These are phyloP conservation scores for Aplysina aerophoba DNA, from an alignment of 37 sponge, comb jelly and placozoan genomes.

Conservation along the genomic window DNA sequence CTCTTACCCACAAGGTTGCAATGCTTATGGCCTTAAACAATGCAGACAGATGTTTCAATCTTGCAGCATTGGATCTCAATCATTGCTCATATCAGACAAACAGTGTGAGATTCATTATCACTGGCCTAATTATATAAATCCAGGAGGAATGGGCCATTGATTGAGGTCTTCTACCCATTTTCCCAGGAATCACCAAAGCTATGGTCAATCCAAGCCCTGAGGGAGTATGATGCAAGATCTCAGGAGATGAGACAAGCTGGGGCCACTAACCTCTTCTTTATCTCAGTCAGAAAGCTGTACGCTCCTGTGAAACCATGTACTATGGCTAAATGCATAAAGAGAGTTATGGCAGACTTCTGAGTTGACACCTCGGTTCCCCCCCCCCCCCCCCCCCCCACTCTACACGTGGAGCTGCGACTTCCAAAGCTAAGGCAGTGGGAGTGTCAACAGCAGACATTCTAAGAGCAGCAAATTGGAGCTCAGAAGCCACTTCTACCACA, in stretches of 20 bases:
- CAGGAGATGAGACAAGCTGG: neutral
- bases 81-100: neutral
- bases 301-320: conserved; percentile 26
- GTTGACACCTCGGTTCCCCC: conserved; percentile 34
- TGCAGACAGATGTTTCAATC: conserved; percentile 27
- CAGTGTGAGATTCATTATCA: conserved; percentile 20
- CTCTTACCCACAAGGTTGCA: neutral
- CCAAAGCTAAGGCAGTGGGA: conserved; percentile 19
- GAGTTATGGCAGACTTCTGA: conserved; percentile 12
- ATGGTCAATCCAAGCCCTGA: neutral
- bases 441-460: conserved; percentile 47
- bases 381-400: conserved; percentile 36
- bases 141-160: conserved; percentile 13
- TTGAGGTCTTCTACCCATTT: neutral
- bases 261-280: neutral
- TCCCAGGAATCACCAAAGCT: neutral
- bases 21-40: conserved; percentile 39
- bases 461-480: conserved; percentile 44
- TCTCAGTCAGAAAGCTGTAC: conserved; percentile 16
- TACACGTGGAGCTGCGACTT: conserved; percentile 22
- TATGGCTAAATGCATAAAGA: conserved; percentile 36
- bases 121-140: conserved; percentile 39
- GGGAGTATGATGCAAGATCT: conserved; percentile 28
- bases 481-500: conserved; percentile 36
- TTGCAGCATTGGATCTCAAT: conserved; percentile 4